Percentiles rank a stretch among this genome's conserved stretches.
Evolutionary conservation across 1,140 invertebrate species (phyloP).

Genomic region (Drosophila repletoides): DNA sequence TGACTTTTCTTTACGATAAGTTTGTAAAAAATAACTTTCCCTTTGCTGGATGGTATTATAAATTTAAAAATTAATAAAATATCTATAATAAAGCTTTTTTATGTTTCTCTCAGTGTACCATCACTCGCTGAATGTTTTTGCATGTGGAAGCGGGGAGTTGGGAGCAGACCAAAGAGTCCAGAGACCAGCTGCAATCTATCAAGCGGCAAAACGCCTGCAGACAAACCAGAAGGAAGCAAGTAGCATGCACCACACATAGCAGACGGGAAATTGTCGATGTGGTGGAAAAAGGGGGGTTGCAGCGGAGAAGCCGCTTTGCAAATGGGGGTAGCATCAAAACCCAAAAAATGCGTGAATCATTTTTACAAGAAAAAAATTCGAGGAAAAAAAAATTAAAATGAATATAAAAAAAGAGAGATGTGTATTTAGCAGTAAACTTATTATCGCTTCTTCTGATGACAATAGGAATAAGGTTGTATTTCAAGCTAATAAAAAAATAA

Average conservation of each 20-base stretch:
- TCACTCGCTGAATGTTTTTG: constrained; percentile 39
- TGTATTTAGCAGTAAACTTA: too few relatives aligned
- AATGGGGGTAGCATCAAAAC: constrained; percentile 11
- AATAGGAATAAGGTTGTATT: too few relatives aligned
- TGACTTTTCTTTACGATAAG: too few relatives aligned
- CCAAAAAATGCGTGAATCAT: constrained; percentile 34
- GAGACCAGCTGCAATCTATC: constrained; percentile 72
- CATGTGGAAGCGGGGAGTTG: constrained; percentile 14
- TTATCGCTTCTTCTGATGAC: too few relatives aligned
- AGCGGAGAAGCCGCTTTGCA: neutral
- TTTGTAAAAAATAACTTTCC: too few relatives aligned
- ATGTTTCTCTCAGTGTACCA: too few relatives aligned
- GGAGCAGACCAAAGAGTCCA: neutral
- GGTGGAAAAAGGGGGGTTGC: neutral
- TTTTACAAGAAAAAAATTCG: constrained; percentile 24
- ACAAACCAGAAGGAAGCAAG: constrained; percentile 68
- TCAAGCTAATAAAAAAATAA: too few relatives aligned
- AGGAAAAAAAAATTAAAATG: constrained; percentile 23
- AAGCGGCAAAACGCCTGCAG: constrained; percentile 73
- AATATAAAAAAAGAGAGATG: constrained; percentile 10
- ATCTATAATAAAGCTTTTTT: constrained; percentile 1
- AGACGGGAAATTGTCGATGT: neutral
- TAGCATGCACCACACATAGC: constrained; percentile 8
- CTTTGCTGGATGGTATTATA: too few relatives aligned
- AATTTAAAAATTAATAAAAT: too few relatives aligned